Conservation (phyloP, 2,113 vertebrate genomes). For the Rallus limicola region DNA sequence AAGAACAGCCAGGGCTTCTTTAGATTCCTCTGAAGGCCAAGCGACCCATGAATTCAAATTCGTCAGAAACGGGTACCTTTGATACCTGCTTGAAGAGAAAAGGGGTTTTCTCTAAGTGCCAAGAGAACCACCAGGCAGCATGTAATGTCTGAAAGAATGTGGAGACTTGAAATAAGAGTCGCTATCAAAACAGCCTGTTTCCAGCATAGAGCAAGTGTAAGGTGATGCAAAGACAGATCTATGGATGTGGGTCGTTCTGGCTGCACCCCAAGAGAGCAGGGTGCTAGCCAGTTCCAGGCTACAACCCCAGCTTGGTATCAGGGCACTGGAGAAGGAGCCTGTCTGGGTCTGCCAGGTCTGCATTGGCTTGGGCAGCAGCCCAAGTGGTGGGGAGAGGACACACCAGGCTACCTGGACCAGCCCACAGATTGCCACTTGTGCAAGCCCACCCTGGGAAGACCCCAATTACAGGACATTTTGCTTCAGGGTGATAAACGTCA, state of each 20-base stretch:
- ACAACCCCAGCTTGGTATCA: fast-evolving
- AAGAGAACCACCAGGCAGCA: neutral
- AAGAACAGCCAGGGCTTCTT: neutral
- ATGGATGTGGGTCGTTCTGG: neutral
- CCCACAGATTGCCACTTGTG: neutral
- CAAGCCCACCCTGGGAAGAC: neutral
- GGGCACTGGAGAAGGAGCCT: neutral
- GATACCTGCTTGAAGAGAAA: neutral
- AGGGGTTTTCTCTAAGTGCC: neutral
- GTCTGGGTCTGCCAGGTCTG: neutral
- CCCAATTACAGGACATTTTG: neutral
- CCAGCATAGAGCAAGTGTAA: neutral
- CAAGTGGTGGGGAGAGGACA: neutral
- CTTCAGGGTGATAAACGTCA: neutral
- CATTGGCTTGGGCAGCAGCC: neutral
- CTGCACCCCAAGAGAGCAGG: neutral
- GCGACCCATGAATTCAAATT: neutral
- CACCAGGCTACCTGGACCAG: neutral
- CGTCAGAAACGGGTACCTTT: neutral
- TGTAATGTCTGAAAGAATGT: neutral
- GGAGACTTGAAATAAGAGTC: neutral
- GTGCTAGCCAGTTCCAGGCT: neutral
- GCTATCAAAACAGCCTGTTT: neutral
- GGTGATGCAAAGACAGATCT: neutral
- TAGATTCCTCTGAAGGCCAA: neutral